Evolutionary conservation across 1,140 invertebrate species (phyloP), one percentile per base, ranked within the genome.

Genomic region (Drosophila tsacasi): DNA sequence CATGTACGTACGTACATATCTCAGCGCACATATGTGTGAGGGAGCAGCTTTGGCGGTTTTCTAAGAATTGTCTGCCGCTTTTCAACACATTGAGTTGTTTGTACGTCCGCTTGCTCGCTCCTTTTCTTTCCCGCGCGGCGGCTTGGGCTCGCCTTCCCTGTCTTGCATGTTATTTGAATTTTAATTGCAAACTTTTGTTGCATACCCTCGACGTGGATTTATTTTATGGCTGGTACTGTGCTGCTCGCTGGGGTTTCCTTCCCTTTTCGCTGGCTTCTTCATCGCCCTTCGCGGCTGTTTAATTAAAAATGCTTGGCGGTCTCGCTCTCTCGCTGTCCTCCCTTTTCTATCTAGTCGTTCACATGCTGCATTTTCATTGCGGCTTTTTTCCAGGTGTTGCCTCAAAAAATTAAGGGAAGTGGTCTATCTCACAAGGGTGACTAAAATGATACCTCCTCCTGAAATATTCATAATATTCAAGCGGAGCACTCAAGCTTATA

Each of bases 81-180:
- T 81, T 85, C 74, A 85, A 80, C 77, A 80, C 76, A 79, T 79
- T 79, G 77, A 84, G 77, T 65, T 85, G 67, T 84, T 72, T 76
- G 63, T 71, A n/a, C 49, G 65, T 58, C 39, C 25, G 9, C 19
- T 25, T 9, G 15, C 9, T 15, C 30, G 23, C 19, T 39, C 21
- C 54, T 42, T 32, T 12, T 3, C 5, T 13, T 21, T 42, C 19
- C 12, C 25, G 15, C 10, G 15, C 32, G 17, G 12, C 27, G 44
- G 44, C 25, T 19, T 23, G 17, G 12, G n/a, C 44, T 32, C 32
- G 37, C 44, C 44, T 21, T 30, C 39, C 37, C 58, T 49, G 47
- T 44, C 83, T 80, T 81, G 84, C 74, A 91, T 91, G 83, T 84
- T 91, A 89, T 91, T 91, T 91, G 87, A 84, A 91, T 91, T 91